These are phyloP conservation scores for Antheraea assamensis DNA, from an alignment of 2,888 invertebrate genomes.

Conservation along the genomic window DNA sequence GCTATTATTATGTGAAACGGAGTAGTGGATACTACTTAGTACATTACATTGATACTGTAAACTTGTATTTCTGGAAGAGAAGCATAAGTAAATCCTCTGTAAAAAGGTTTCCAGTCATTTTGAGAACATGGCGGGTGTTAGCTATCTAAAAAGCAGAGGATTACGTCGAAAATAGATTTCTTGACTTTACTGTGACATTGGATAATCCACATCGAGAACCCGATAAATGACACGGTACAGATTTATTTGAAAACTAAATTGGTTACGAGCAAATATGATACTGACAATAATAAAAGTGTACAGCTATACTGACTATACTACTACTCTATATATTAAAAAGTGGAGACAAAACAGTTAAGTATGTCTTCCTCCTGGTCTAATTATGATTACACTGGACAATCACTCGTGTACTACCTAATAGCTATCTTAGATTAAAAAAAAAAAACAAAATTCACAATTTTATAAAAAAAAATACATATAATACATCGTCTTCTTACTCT, in stretches of 20 bases:
- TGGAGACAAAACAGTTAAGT: no score
- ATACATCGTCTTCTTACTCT: no score
- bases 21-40: neutral
- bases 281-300: neutral
- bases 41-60: neutral
- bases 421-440: no score
- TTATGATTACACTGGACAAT: no score
- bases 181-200: conserved; percentile 16
- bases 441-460: no score
- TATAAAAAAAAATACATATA: no score
- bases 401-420: no score
- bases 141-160: conserved; percentile 20
- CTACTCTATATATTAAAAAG: no score
- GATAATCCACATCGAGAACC: conserved; percentile 18
- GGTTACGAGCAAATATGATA: neutral
- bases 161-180: conserved; percentile 22
- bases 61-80: neutral
- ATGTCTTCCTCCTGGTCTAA: no score
- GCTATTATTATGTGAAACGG: no score
- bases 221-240: conserved; percentile 15
- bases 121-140: conserved; percentile 15
- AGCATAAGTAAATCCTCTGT: neutral
- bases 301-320: no score
- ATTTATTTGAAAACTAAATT: neutral
- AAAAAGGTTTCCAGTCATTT: conserved; percentile 17